phyloP scores from a whole-genome alignment of 1,140 invertebrate species.

The Camponotus floridanus region DNA sequence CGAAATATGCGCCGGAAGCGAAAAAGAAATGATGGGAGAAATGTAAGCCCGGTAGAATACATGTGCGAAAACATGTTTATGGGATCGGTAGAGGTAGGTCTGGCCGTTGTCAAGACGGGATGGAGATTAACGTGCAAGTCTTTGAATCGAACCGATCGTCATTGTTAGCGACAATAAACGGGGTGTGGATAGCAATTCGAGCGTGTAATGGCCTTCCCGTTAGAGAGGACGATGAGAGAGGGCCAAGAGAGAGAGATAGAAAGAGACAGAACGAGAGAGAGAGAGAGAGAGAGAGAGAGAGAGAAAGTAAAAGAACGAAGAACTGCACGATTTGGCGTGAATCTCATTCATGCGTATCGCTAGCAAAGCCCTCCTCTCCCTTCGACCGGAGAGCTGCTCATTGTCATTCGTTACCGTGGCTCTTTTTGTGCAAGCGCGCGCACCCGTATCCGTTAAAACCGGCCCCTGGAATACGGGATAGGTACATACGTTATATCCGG shows the following conservation, averaged over 20 bases:
- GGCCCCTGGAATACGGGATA: constrained; percentile 42
- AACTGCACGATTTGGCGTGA: constrained; percentile 64
- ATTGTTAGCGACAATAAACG: constrained; percentile 53
- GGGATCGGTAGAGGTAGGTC: not conserved
- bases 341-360: constrained; percentile 71
- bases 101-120: not conserved
- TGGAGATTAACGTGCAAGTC: constrained; percentile 35
- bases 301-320: not conserved
- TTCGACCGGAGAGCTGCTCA: constrained; percentile 45
- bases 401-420: constrained; percentile 63
- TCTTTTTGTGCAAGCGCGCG: constrained; percentile 47
- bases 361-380: constrained; percentile 32
- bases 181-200: constrained; percentile 65
- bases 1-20: not conserved
- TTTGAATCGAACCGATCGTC: not conserved
- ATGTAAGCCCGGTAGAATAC: not conserved
- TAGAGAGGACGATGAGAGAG: not conserved
- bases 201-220: constrained; percentile 74
- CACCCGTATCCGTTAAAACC: constrained; percentile 64
- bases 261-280: no score
- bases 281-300: constrained; percentile 8
- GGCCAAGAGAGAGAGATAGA: not conserved
- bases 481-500: constrained; percentile 5
- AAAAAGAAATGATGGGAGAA: not conserved
- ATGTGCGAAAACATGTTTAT: not conserved